Percentiles rank a stretch among this genome's conserved stretches.
phyloP scores from a whole-genome alignment of 2,797 vertebrate genomes.

The Parotocinclus haroldoi region DNA sequence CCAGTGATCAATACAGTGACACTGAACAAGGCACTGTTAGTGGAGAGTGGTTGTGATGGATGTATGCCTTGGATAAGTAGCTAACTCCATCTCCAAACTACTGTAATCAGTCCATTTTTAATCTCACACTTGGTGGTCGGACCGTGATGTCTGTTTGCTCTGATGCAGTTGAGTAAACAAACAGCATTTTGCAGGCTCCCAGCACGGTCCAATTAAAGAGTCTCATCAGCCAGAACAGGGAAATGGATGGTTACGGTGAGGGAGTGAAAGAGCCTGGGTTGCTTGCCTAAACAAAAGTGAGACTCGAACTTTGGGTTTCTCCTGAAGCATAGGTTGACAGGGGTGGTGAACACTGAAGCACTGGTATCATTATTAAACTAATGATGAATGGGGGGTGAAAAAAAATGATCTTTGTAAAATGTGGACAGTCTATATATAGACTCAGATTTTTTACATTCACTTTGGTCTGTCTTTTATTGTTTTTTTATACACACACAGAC shows the following conservation, averaged over 20 bases:
- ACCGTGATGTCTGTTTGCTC: slow-evolving; percentile 60
- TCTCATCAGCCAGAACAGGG: slow-evolving; percentile 77
- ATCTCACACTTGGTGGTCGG: slow-evolving; percentile 35
- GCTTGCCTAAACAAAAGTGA: slow-evolving; percentile 28
- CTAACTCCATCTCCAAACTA: slow-evolving; percentile 7
- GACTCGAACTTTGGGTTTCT: slow-evolving; percentile 9
- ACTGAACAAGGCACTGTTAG: no score
- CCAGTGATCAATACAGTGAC: no score
- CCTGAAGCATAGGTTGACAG: background rate
- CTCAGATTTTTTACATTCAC: no score
- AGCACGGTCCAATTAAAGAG: slow-evolving; percentile 75
- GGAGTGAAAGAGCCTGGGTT: slow-evolving; percentile 46
- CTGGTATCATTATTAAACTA: no score
- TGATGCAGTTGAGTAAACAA: slow-evolving; percentile 73
- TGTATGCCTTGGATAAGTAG: background rate
- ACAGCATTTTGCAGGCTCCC: slow-evolving; percentile 63
- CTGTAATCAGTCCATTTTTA: slow-evolving; percentile 25
- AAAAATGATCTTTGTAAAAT: no score
- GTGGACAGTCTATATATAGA: no score
- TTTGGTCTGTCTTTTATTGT: no score
- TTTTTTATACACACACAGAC: no score
- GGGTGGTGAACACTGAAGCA: background rate
- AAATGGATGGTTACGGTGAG: slow-evolving; percentile 72
- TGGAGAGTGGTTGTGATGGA: background rate
- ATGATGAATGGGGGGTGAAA: no score